Conservation (phyloP, 2,797 vertebrate genomes). For the Mormyrops boulengeri region DNA sequence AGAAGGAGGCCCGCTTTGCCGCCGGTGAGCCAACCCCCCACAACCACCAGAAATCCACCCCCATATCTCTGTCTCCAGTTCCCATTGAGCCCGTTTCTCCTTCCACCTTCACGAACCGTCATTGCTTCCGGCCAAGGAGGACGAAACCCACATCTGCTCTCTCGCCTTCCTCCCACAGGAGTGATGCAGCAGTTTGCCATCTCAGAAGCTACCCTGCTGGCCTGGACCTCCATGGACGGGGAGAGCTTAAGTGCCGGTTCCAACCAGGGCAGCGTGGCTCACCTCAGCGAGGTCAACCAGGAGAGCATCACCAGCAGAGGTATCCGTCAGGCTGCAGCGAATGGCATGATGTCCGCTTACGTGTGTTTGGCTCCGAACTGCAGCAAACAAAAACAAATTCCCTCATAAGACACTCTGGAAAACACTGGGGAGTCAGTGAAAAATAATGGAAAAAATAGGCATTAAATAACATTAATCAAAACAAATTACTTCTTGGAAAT, state of each 20-base stretch:
- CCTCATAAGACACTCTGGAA: not conserved
- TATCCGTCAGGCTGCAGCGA: slow-evolving; percentile 37
- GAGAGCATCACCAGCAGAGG: slow-evolving; percentile 78
- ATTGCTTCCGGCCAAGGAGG: not conserved
- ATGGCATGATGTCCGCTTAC: not conserved
- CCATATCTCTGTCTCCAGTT: not conserved
- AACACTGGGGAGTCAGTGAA: not conserved
- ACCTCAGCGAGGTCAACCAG: slow-evolving; percentile 86
- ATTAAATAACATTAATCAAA: not conserved
- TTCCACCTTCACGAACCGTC: not conserved
- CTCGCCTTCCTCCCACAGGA: slow-evolving; percentile 54
- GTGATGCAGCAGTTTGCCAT: slow-evolving; percentile 97
- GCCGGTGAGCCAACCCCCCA: slow-evolving; percentile 67
- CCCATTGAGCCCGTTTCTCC: not conserved
- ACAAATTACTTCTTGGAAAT: not conserved
- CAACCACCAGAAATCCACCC: not conserved
- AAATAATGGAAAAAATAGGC: not conserved
- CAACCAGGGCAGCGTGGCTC: slow-evolving; percentile 83
- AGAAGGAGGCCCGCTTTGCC: slow-evolving; percentile 93
- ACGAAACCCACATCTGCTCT: slow-evolving; percentile 15
- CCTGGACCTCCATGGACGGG: slow-evolving; percentile 96
- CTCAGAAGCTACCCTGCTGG: slow-evolving; percentile 90
- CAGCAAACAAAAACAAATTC: not conserved
- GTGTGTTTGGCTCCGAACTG: no score
- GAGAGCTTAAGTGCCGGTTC: slow-evolving; percentile 89